Conservation (phyloP, 2,113 vertebrate genomes). For the Megaceryle torquata region DNA sequence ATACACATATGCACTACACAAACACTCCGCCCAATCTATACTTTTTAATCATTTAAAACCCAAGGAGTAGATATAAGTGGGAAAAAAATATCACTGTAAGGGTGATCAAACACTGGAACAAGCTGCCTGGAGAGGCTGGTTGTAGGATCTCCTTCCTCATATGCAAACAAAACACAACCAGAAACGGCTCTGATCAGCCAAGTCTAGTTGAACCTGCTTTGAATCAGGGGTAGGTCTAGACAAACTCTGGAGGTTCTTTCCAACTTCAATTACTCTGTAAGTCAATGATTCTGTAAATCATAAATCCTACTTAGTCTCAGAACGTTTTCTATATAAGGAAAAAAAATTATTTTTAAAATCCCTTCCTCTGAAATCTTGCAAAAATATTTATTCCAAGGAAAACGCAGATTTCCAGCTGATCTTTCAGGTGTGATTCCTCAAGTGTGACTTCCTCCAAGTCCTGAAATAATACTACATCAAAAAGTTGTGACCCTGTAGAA, state of each 20-base stretch:
- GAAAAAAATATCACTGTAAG: not conserved
- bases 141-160: not conserved
- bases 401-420: not conserved
- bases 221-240: not conserved
- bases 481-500: not conserved
- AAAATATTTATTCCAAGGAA: not conserved
- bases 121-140: not conserved
- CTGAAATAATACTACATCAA: not conserved
- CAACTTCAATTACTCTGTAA: not conserved
- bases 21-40: not conserved
- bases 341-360: not conserved
- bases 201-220: not conserved
- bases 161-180: not conserved
- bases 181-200: not conserved
- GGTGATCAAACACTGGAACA: not conserved
- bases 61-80: not conserved
- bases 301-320: not conserved
- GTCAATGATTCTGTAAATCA: not conserved
- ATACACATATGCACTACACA: not conserved
- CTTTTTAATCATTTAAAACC: not conserved
- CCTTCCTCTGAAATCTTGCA: not conserved
- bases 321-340: not conserved
- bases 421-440: not conserved
- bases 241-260: not conserved
- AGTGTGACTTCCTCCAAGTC: not conserved